A percentile compares a stretch with the other conserved stretches of the same genome.
These are phyloP conservation scores for Melanaphis sacchari DNA, from an alignment of 1,140 invertebrate genomes.

Conservation along the genomic window DNA sequence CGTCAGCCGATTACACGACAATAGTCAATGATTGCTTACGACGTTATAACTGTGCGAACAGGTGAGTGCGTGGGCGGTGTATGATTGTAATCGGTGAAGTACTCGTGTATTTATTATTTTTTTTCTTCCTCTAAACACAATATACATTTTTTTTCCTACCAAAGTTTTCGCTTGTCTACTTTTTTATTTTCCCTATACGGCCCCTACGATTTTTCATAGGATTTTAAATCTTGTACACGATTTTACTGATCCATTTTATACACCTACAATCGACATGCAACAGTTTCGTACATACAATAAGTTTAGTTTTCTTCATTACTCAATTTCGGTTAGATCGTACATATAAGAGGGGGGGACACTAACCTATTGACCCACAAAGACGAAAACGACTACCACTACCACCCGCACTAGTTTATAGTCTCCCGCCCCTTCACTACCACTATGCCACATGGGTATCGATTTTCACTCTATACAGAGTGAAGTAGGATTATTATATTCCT, in stretches of 20 bases:
- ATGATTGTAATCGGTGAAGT: not conserved
- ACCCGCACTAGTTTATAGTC: not conserved
- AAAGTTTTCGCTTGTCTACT: not conserved
- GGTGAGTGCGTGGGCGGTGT: not conserved
- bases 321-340: not conserved
- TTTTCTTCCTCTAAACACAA: not conserved
- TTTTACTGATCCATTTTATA: not conserved
- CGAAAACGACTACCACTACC: not conserved
- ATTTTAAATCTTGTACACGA: not conserved
- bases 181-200: not conserved
- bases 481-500: not conserved
- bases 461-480: not conserved
- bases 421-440: not conserved
- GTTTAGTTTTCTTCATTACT: constrained; percentile 1
- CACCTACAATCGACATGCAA: constrained; percentile 3
- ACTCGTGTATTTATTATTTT: not conserved
- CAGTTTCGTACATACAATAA: not conserved
- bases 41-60: not conserved
- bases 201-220: not conserved
- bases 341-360: not conserved
- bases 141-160: not conserved
- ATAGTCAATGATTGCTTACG: not conserved
- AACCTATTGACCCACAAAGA: not conserved
- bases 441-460: not conserved
- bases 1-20: not conserved